Evolutionary conservation across 1,140 invertebrate genomes (phyloP), one percentile per base, ranked within the genome.

Genomic region (Zaprionus vittiger): DNA sequence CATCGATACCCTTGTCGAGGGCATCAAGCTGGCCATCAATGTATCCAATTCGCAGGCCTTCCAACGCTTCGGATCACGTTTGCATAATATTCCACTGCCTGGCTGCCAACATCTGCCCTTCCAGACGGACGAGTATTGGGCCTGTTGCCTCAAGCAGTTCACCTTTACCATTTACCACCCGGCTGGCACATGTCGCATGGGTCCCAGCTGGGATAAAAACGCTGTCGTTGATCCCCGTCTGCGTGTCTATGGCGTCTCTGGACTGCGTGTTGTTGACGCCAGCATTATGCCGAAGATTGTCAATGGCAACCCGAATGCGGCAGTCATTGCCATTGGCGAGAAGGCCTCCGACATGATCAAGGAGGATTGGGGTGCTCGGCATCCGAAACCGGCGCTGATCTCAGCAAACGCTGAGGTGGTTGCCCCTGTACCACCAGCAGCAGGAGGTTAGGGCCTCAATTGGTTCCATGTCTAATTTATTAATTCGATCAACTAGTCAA

Each of bases 101-200:
- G 97, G 96, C 0, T 98, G 97, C 85, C 94, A 96, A 52, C 94
- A 94, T 14, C 95, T 94, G 1, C 82, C 95, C 5, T 97, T 97
- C 89, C 93, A 94, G 44, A 96, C 95, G 1, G 97, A 98, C 80
- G 96, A 96, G 44, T 98, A 98, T 90, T 97, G 97, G 96, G 96
- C 96, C 80, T 98, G 97, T 80, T 95, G 95, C 60, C 83, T 93
- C 17, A 92, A 91, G 57, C 96, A 97, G 80, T 97, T 97, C 73
- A 97, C 97, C 0, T 96, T 97, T 74, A 97, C 97, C 0, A 97
- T 97, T 49, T 98, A 98, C 83, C 97, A 98, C 94, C 97, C 96
- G 0, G 95, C 95, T 0, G 96, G 97, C 0, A 98, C 97, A 0
- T 96, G 96, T 78, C 97, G 97, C 92, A 98, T 98, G 97, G 97